A percentile compares a stretch with the other conserved stretches of the same genome.
These are phyloP conservation scores for Oscheius myriophilus DNA, from an alignment of 2,888 invertebrate genomes.

Conservation along the genomic window DNA sequence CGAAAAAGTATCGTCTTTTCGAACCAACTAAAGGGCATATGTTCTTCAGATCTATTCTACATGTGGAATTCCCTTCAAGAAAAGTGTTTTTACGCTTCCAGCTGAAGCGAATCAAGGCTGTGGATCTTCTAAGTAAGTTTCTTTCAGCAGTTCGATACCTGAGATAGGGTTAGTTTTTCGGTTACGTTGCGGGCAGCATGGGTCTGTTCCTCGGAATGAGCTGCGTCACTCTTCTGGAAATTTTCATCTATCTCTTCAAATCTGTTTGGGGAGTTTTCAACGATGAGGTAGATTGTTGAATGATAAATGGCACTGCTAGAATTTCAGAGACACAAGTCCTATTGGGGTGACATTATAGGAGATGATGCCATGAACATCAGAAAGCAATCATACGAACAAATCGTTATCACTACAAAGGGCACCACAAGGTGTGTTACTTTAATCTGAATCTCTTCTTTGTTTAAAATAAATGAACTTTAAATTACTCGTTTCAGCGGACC, in stretches of 20 bases:
- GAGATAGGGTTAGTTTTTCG: constrained; percentile 30
- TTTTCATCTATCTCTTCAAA: constrained; percentile 59
- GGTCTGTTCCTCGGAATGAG: constrained; percentile 63
- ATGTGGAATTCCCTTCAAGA: constrained; percentile 13
- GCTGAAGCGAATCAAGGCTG: constrained; percentile 44
- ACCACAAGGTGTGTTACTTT: constrained; percentile 13
- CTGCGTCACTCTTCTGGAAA: constrained; percentile 57
- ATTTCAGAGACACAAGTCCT: constrained; percentile 43
- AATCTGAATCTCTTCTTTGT: too few relatives aligned
- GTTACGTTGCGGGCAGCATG: constrained; percentile 59
- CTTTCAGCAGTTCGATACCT: constrained; percentile 6
- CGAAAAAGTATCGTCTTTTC: neutral
- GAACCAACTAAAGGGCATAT: neutral
- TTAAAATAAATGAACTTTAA: neutral
- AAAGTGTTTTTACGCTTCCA: constrained; percentile 12
- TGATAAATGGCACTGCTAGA: neutral
- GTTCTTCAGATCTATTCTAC: constrained; percentile 13
- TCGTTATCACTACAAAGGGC: constrained; percentile 43
- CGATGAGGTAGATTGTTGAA: constrained; percentile 27
- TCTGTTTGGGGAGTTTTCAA: constrained; percentile 57
- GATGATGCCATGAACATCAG: constrained; percentile 16
- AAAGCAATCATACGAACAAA: constrained; percentile 45
- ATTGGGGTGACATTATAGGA: constrained; percentile 30
- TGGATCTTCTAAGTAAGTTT: constrained; percentile 52
- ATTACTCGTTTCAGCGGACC: neutral